phyloP scores from a whole-genome alignment of 2,888 invertebrate species.

The Chironomus tentans region DNA sequence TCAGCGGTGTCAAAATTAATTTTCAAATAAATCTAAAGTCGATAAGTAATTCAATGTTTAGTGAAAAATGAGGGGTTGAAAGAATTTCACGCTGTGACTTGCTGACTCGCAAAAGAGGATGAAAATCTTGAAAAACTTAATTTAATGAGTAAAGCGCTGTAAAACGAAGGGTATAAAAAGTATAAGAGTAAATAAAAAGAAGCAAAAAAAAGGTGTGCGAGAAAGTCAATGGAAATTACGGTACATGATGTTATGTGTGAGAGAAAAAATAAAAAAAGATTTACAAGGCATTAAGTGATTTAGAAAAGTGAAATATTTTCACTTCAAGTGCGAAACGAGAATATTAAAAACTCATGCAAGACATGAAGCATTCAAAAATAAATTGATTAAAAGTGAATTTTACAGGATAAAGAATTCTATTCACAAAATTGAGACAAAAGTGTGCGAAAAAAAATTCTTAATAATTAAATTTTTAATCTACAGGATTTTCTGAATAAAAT shows the following conservation, averaged over 20 bases:
- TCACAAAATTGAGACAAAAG: background rate
- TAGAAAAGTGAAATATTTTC: too few relatives aligned
- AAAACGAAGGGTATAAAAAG: background rate
- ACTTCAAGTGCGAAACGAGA: too few relatives aligned
- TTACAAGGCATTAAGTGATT: background rate
- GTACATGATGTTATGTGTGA: background rate
- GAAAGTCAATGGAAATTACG: background rate
- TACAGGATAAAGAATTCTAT: slow-evolving; percentile 5
- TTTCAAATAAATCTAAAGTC: slow-evolving; percentile 16
- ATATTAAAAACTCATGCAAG: background rate
- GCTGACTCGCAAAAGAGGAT: background rate
- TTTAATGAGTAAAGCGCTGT: background rate
- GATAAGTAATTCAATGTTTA: background rate
- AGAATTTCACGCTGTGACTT: background rate
- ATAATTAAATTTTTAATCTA: background rate
- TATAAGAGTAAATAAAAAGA: background rate
- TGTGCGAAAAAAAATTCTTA: background rate
- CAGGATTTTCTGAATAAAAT: background rate
- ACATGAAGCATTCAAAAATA: background rate
- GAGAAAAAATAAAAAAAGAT: too few relatives aligned
- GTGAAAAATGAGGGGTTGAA: background rate
- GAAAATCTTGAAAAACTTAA: background rate
- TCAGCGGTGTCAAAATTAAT: slow-evolving; percentile 25
- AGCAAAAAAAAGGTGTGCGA: background rate
- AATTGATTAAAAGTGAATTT: background rate